Conservation (phyloP, 2,797 vertebrate genomes). For the Tympanoctomys barrerae region DNA sequence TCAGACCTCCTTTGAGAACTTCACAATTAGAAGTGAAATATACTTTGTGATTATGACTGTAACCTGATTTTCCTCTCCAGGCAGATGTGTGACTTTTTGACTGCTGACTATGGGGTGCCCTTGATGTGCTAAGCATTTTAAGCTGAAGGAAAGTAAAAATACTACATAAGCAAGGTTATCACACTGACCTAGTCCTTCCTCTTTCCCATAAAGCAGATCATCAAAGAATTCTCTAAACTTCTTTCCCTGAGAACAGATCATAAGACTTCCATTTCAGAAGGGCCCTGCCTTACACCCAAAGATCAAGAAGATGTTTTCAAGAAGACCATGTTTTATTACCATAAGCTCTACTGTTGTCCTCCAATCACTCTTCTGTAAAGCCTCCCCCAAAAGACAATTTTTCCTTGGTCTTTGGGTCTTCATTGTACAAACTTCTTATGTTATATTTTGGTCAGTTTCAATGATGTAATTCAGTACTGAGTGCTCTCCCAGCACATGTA, state of each 20-base stretch:
- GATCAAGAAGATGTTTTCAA: neutral
- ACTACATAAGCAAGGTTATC: neutral
- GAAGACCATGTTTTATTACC: neutral
- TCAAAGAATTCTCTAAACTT: neutral
- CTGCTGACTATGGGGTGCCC: neutral
- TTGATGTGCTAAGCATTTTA: neutral
- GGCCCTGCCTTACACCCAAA: neutral
- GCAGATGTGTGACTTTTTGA: neutral
- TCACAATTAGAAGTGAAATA: neutral
- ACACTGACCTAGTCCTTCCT: neutral
- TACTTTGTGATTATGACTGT: neutral
- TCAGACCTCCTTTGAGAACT: neutral
- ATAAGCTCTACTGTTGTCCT: neutral
- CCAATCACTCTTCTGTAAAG: neutral
- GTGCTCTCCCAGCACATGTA: neutral
- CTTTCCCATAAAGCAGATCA: neutral
- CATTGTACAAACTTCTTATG: neutral
- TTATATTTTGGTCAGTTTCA: neutral
- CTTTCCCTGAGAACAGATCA: neutral
- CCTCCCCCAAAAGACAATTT: neutral
- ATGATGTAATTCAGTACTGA: neutral
- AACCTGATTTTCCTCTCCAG: slow-evolving; percentile 11
- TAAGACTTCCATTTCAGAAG: neutral
- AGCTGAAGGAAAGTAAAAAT: neutral
- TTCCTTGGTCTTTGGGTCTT: neutral